These are phyloP conservation scores for Myoxocephalus aenaeus DNA, from an alignment of 2,797 vertebrate species.

Conservation along the genomic window DNA sequence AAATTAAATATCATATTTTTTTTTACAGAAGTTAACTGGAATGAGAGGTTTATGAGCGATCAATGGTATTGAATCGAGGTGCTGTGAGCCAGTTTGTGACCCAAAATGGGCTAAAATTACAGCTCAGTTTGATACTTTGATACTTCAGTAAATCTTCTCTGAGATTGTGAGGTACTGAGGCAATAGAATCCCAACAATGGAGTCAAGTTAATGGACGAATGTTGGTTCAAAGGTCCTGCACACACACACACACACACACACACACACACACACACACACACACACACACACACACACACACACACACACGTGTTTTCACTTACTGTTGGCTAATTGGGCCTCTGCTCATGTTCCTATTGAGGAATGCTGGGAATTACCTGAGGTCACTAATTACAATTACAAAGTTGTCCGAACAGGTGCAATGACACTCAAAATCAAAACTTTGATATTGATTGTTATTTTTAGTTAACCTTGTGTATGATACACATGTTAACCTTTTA, in stretches of 20 bases:
- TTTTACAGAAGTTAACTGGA: background rate
- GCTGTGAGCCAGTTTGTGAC: no score
- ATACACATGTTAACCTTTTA: no score
- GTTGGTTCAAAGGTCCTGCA: background rate
- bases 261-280: background rate
- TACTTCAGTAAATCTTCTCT: background rate
- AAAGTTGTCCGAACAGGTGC: background rate
- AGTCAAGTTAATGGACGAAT: background rate
- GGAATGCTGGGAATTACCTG: background rate
- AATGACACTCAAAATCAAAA: background rate
- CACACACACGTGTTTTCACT: slow-evolving; percentile 1
- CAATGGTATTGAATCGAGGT: no score
- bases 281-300: background rate
- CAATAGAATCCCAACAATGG: background rate
- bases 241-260: background rate
- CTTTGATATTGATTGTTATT: background rate
- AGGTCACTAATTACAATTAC: background rate
- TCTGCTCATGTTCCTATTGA: background rate
- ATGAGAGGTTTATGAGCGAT: background rate
- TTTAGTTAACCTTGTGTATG: background rate
- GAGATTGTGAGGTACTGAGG: background rate
- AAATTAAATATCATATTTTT: background rate
- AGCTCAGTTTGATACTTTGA: background rate
- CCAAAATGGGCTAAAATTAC: background rate
- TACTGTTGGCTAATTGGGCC: background rate